Evolutionary conservation across 2,113 vertebrate species (phyloP).

Genomic region (Psettodes erumei): DNA sequence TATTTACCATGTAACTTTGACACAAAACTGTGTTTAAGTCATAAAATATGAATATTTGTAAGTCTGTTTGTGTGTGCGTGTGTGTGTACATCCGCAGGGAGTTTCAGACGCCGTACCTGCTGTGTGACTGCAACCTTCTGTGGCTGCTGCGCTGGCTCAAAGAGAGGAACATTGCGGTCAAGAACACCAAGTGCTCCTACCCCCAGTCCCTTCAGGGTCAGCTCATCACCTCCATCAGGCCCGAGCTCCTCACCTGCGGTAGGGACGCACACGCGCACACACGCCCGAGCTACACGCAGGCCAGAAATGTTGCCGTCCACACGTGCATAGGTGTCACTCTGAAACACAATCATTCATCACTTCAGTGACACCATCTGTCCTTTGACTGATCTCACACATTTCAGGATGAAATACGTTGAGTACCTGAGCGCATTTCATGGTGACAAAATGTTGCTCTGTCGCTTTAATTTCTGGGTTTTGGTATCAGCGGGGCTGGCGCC

Average conservation of each 20-base stretch:
- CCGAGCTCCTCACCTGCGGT: conserved; percentile 93
- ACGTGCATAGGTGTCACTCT: not conserved
- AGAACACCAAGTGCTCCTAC: conserved; percentile 92
- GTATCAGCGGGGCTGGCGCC: conserved; percentile 54
- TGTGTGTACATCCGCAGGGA: conserved; percentile 81
- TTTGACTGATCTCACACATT: conserved; percentile 7
- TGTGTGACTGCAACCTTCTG: conserved; percentile 96
- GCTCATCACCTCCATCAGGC: conserved; percentile 84
- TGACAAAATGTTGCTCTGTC: conserved; percentile 27
- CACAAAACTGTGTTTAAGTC: not conserved
- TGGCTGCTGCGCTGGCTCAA: conserved; percentile 95
- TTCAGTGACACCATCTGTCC: not conserved
- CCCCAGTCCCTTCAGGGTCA: conserved; percentile 93
- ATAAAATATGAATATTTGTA: not conserved
- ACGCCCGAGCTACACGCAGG: not conserved
- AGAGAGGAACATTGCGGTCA: conserved; percentile 88
- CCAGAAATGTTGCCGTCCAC: not conserved
- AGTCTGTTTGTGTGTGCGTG: not conserved
- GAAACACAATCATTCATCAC: not conserved
- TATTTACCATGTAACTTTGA: not conserved
- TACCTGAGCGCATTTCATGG: conserved; percentile 9
- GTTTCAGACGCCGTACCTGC: conserved; percentile 93
- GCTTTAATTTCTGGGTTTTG: conserved; percentile 57
- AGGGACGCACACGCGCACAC: conserved; percentile 55
- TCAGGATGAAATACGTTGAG: conserved; percentile 27